Evolutionary conservation across 2,113 vertebrate genomes (phyloP).

Genomic region (Nerophis lumbriciformis): DNA sequence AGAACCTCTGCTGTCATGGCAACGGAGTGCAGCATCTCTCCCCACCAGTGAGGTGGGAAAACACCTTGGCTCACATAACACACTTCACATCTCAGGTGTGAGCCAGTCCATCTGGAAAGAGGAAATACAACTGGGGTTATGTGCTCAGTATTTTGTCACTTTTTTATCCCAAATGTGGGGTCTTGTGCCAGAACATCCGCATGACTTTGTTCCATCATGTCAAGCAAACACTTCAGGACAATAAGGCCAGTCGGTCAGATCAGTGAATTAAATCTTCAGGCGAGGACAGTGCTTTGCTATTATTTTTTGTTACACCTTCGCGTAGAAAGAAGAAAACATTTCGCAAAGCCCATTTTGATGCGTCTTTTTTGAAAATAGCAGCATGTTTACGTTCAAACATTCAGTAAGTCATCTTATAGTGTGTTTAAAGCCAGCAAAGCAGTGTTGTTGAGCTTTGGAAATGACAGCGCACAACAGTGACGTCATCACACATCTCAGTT

Average conservation of each 20-base stretch:
- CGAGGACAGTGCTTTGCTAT: too few species aligned
- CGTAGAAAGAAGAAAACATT: too few species aligned
- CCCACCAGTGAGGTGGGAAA: slow-evolving; percentile 79
- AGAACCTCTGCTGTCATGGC: slow-evolving; percentile 91
- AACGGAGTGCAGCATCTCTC: slow-evolving; percentile 83
- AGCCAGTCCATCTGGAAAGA: slow-evolving; percentile 69
- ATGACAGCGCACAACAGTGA: too few species aligned
- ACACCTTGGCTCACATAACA: slow-evolving; percentile 83
- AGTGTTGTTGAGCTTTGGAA: too few species aligned
- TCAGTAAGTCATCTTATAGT: too few species aligned
- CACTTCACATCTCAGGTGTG: slow-evolving; percentile 66
- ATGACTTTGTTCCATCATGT: slow-evolving; percentile 23
- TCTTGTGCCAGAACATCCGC: slow-evolving; percentile 18
- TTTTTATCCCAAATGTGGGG: slow-evolving; percentile 26
- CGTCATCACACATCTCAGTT: too few species aligned
- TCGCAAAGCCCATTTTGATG: too few species aligned
- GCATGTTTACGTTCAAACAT: too few species aligned
- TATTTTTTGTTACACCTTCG: too few species aligned
- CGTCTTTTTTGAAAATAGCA: too few species aligned
- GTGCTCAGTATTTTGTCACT: slow-evolving; percentile 43
- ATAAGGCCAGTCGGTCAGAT: slow-evolving; percentile 29
- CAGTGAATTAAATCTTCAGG: slow-evolving; percentile 44
- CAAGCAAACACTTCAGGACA: slow-evolving; percentile 27
- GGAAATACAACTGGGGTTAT: slow-evolving; percentile 61
- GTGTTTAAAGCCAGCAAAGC: too few species aligned